Base-by-base conservation (phyloP, 2,797 vertebrate species). In the Falco naumanni region DNA sequence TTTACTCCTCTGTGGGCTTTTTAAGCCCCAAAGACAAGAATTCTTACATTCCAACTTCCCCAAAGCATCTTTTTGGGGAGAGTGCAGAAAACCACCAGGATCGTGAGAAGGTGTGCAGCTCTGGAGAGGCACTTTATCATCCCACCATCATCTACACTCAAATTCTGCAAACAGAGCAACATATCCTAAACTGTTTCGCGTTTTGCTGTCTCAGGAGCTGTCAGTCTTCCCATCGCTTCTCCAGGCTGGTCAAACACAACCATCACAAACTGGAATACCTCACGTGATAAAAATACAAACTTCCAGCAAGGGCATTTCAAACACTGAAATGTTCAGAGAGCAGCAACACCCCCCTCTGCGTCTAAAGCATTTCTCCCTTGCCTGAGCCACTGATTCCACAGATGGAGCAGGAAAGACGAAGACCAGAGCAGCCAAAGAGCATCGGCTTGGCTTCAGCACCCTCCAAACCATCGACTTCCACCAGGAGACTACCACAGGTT, bases 151-250 rank as follows among this genome's bases (percentile, higher is more conserved):
- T 4, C 63, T 9, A 8, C 0, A 11, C 26, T 5, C 6, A 43
- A 5, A 9, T 43, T 28, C 79, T 26, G 47, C 71, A 5, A 21
- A 11, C 28, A 18, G 14, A 22, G 26, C 7, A 13, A 24, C 47
- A 10, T 6, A 1, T 34, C 34, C 56, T 18, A 7, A 41, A 26
- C 12, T 0, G 6, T 0, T 34, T 6, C 14, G 34, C 2, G 28
- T 29, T 31, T 12, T 51, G 4, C 4, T 4, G 2, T 7, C 88
- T 28, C 45, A 2, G 53, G 34, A 63, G 43, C 34, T 6, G 1
- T 7, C 41, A 4, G 13, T n/a, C 25, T 18, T 48, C 53, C 77
- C 34, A 15, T 9, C 5, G 0, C 54, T 53, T 10, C 54, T 33
- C 86, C 6, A 9, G 34, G 18, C 47, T 8, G 48, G 19, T 25